phyloP scores from a whole-genome alignment of 1,140 invertebrate genomes.

The Psix sp. region DNA sequence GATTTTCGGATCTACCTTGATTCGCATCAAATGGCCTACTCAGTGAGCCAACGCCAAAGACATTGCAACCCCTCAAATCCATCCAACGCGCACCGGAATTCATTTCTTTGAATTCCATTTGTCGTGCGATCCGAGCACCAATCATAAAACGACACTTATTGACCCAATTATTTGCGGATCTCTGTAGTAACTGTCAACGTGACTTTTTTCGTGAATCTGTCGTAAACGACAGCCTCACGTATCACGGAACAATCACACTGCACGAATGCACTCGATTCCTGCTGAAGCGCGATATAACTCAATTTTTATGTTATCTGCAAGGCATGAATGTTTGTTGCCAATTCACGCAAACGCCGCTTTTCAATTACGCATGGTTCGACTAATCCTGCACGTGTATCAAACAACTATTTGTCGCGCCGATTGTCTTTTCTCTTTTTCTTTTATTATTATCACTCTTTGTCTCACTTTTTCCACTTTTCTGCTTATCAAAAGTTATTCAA shows the following conservation, averaged over 20 bases:
- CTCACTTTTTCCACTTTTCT: not conserved
- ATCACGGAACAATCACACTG: slow-evolving; percentile 42
- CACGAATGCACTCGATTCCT: slow-evolving; percentile 26
- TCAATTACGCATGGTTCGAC: slow-evolving; percentile 47
- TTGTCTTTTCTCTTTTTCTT: slow-evolving; percentile 21
- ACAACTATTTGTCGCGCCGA: slow-evolving; percentile 39
- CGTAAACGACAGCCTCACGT: slow-evolving; percentile 15
- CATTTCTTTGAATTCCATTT: slow-evolving; percentile 20
- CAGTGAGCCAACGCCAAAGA: not conserved
- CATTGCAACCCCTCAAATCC: slow-evolving; percentile 3
- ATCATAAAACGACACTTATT: slow-evolving; percentile 20
- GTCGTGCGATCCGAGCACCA: not conserved
- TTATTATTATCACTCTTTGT: too few relatives aligned
- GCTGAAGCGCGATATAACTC: slow-evolving; percentile 49
- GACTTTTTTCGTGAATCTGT: slow-evolving; percentile 31
- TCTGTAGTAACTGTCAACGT: slow-evolving; percentile 31
- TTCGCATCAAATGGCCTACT: not conserved
- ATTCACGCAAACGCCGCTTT: slow-evolving; percentile 50
- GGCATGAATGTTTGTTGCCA: slow-evolving; percentile 39
- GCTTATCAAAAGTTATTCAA: too few relatives aligned
- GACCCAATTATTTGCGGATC: slow-evolving; percentile 37
- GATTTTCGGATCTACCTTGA: slow-evolving; percentile 10
- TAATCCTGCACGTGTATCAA: slow-evolving; percentile 41
- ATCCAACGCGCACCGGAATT: slow-evolving; percentile 2
- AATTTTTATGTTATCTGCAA: slow-evolving; percentile 43